These are phyloP conservation scores for Pongo pygmaeus DNA, from an alignment of 2,113 vertebrate species.

Conservation along the genomic window DNA sequence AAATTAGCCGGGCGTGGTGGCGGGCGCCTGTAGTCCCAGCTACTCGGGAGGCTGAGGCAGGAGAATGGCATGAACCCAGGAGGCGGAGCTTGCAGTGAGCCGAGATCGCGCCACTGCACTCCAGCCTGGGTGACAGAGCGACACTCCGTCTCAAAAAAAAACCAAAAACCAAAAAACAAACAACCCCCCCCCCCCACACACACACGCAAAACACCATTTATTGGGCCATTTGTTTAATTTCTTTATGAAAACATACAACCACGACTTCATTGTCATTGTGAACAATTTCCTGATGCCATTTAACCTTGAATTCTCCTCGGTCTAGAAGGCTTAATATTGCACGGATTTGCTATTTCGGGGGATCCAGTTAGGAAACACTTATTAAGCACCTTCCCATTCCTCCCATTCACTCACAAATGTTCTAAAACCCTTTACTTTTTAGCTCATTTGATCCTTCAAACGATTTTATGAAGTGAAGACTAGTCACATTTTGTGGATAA, in stretches of 20 bases:
- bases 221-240: background rate
- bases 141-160: no score
- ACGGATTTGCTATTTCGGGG: background rate
- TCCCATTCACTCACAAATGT: background rate
- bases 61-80: no score
- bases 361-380: background rate
- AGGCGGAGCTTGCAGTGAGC: no score
- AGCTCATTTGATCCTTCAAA: background rate
- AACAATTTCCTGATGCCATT: background rate
- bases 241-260: background rate
- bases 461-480: background rate
- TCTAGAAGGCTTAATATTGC: background rate
- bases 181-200: no score
- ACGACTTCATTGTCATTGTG: background rate
- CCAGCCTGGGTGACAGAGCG: no score
- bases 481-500: background rate
- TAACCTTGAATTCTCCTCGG: background rate
- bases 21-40: no score
- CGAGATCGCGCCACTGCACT: no score
- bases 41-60: no score
- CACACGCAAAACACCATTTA: background rate
- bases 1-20: no score
- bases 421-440: conserved; percentile 25
- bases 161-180: no score
- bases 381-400: background rate